Percentiles rank a stretch among this genome's conserved stretches.
Conservation (phyloP, 2,113 vertebrate species). For the Thinocorus orbignyianus region DNA sequence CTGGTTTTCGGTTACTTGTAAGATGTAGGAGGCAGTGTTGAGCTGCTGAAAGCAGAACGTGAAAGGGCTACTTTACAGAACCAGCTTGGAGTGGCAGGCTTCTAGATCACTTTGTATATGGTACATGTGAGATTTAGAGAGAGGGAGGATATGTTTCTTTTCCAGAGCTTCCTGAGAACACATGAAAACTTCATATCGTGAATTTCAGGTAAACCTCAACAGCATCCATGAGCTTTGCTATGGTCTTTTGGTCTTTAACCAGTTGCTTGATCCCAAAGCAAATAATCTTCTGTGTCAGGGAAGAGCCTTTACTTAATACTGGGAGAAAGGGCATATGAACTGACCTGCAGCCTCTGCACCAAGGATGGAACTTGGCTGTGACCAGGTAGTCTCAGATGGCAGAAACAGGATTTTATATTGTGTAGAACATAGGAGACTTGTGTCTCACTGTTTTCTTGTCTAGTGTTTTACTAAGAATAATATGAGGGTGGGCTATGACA, state of each 20-base stretch:
- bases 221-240: not conserved
- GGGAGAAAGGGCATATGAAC: not conserved
- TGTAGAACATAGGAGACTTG: accelerated
- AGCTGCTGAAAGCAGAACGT: not conserved
- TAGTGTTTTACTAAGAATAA: not conserved
- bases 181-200: not conserved
- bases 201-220: not conserved
- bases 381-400: not conserved
- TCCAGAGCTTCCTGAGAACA: not conserved
- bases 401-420: not conserved
- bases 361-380: not conserved
- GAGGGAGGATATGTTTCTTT: not conserved
- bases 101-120: not conserved
- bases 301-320: not conserved
- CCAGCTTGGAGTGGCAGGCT: not conserved
- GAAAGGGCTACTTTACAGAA: not conserved
- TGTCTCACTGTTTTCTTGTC: not conserved
- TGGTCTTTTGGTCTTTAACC: not conserved
- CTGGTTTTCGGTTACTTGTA: not conserved
- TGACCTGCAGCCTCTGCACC: not conserved
- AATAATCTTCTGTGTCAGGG: not conserved
- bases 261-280: not conserved
- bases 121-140: not conserved
- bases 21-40: not conserved
- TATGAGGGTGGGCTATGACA: not conserved